Percentiles rank a stretch among this genome's conserved stretches.
Conservation (phyloP, 1,140 invertebrate species). For the Probaryconus sp. region DNA sequence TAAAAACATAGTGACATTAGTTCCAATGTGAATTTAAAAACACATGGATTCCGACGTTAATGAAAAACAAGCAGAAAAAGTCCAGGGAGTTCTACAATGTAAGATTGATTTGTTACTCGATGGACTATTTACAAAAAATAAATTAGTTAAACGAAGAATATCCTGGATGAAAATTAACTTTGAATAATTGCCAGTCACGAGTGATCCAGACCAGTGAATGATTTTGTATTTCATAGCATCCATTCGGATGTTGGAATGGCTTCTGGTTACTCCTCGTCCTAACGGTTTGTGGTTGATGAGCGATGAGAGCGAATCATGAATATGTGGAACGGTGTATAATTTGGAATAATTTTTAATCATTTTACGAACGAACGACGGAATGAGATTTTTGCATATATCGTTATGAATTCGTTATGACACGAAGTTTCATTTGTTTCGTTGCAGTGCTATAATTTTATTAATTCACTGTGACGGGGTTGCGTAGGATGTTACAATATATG, state of each 20-base stretch:
- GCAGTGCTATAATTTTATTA: too few species aligned
- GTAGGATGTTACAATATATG: too few species aligned
- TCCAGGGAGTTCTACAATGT: slow-evolving; percentile 9
- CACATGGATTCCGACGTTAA: background rate
- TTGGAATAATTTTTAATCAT: slow-evolving; percentile 12
- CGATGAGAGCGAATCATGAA: slow-evolving; percentile 28
- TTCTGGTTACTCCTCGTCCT: slow-evolving; percentile 32
- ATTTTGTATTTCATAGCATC: slow-evolving; percentile 29
- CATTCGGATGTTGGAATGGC: slow-evolving; percentile 21
- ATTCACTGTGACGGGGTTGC: too few species aligned
- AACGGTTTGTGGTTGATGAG: slow-evolving; percentile 39
- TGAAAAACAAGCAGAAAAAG: slow-evolving; percentile 1
- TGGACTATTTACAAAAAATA: slow-evolving; percentile 25
- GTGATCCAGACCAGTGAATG: slow-evolving; percentile 23
- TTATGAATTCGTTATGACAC: too few species aligned
- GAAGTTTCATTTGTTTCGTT: too few species aligned
- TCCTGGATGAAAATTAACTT: slow-evolving; percentile 36
- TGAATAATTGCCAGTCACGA: slow-evolving; percentile 41
- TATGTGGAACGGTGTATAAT: slow-evolving; percentile 29
- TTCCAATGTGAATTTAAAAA: slow-evolving; percentile 15
- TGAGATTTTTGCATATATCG: background rate
- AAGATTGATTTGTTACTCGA: slow-evolving; percentile 35
- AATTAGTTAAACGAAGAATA: slow-evolving; percentile 35
- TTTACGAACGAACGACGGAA: background rate
- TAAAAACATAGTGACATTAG: slow-evolving; percentile 10